phyloP scores from a whole-genome alignment of 2,797 vertebrate species.

The Rachycentron canadum region DNA sequence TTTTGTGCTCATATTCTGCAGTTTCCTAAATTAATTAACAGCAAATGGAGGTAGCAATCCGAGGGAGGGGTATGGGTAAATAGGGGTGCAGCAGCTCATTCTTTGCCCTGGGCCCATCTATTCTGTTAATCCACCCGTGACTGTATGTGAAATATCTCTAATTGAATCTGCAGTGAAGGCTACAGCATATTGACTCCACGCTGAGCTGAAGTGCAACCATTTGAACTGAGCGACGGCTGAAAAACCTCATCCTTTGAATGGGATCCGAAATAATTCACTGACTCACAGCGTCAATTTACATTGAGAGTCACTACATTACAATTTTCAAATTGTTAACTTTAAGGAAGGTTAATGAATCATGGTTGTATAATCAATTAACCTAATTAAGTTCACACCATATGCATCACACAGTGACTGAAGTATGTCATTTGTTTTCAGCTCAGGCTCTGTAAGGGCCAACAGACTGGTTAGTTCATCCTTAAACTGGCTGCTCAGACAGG shows the following conservation, averaged over 20 bases:
- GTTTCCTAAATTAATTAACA: background rate
- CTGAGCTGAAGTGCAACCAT: background rate
- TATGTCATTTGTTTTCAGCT: background rate
- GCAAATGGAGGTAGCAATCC: background rate
- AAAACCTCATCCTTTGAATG: background rate
- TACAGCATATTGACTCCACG: background rate
- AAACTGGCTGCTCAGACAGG: background rate
- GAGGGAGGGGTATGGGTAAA: background rate
- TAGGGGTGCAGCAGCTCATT: background rate
- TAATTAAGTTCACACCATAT: background rate
- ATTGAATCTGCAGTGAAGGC: background rate
- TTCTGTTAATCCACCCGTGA: conserved; percentile 13
- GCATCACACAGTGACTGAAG: background rate
- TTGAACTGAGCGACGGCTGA: conserved; percentile 10
- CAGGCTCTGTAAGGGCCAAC: background rate
- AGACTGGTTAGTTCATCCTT: conserved; percentile 9
- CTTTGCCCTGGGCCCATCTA: background rate
- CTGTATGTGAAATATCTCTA: conserved; percentile 6
- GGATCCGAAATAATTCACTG: background rate
- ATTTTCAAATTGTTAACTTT: background rate
- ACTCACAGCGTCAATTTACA: no score
- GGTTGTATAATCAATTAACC: no score
- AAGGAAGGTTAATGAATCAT: background rate
- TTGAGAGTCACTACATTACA: no score
- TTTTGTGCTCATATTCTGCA: background rate